Evolutionary conservation across 1,140 invertebrate genomes (phyloP).

Genomic region (Chrysopa pallens): DNA sequence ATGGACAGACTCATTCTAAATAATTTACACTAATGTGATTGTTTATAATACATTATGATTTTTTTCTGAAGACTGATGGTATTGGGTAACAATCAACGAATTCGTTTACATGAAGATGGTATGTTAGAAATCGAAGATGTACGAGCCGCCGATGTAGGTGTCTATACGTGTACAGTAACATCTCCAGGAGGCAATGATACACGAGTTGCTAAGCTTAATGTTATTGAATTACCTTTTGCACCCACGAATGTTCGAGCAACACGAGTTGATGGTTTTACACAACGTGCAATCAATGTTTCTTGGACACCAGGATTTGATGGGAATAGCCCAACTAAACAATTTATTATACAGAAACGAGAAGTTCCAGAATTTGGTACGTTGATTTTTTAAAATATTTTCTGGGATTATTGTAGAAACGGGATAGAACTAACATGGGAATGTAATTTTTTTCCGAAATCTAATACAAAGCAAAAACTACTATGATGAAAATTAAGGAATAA

Average conservation of each 20-base stretch:
- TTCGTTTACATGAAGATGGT: constrained; percentile 54
- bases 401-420: no score
- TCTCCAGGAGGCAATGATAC: constrained; percentile 87
- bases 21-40: no score
- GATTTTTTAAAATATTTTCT: no score
- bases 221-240: constrained; percentile 86
- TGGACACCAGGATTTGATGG: constrained; percentile 96
- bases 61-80: constrained; percentile 35
- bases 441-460: not conserved
- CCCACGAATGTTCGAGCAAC: constrained; percentile 70
- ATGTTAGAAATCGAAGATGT: constrained; percentile 66
- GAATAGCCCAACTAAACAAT: constrained; percentile 86
- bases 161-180: constrained; percentile 62
- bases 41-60: no score
- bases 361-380: constrained; percentile 62
- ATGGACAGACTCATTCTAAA: no score
- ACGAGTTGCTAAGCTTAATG: constrained; percentile 60
- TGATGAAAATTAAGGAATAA: no score
- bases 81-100: constrained; percentile 37
- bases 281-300: constrained; percentile 66
- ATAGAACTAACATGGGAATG: no score
- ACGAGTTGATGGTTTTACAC: constrained; percentile 34
- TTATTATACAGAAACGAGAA: constrained; percentile 78
- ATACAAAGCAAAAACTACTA: not conserved
- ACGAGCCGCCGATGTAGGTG: constrained; percentile 62